Conservation (phyloP, 1,140 invertebrate species). For the Thaumetopoea pityocampa region DNA sequence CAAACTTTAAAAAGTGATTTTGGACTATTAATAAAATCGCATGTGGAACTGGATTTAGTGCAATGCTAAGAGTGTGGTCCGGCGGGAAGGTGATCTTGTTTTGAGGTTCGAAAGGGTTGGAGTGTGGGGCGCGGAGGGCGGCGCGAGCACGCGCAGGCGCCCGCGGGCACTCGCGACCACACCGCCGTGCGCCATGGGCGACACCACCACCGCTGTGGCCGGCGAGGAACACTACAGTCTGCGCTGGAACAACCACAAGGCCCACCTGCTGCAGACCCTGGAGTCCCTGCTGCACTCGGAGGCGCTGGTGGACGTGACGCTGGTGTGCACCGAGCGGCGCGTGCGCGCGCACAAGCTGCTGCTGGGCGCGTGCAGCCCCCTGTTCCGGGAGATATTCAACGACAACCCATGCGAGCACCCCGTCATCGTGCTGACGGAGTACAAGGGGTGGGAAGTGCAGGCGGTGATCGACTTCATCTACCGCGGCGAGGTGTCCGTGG, state of each 20-base stretch:
- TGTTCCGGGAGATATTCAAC: slow-evolving; percentile 91
- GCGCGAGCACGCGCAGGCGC: slow-evolving; percentile 49
- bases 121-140: slow-evolving; percentile 54
- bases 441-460: slow-evolving; percentile 89
- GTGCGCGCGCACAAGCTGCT: slow-evolving; percentile 93
- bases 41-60: slow-evolving; percentile 33
- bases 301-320: slow-evolving; percentile 90
- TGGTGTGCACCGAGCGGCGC: slow-evolving; percentile 89
- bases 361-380: slow-evolving; percentile 92
- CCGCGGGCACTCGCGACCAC: slow-evolving; percentile 38
- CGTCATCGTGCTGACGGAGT: slow-evolving; percentile 93
- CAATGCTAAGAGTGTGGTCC: slow-evolving; percentile 47
- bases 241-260: slow-evolving; percentile 94
- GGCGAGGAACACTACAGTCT: slow-evolving; percentile 89
- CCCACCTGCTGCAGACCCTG: slow-evolving; percentile 89
- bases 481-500: slow-evolving; percentile 91
- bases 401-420: slow-evolving; percentile 96
- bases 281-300: slow-evolving; percentile 89
- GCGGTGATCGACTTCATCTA: slow-evolving; percentile 96
- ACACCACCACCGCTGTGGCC: slow-evolving; percentile 48
- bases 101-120: slow-evolving; percentile 59
- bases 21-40: slow-evolving; percentile 14
- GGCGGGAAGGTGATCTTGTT: slow-evolving; percentile 41
- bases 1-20: slow-evolving; percentile 30
- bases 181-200: slow-evolving; percentile 57